These are phyloP conservation scores for Zootermopsis nevadensis DNA, from an alignment of 2,888 invertebrate genomes.

Conservation along the genomic window DNA sequence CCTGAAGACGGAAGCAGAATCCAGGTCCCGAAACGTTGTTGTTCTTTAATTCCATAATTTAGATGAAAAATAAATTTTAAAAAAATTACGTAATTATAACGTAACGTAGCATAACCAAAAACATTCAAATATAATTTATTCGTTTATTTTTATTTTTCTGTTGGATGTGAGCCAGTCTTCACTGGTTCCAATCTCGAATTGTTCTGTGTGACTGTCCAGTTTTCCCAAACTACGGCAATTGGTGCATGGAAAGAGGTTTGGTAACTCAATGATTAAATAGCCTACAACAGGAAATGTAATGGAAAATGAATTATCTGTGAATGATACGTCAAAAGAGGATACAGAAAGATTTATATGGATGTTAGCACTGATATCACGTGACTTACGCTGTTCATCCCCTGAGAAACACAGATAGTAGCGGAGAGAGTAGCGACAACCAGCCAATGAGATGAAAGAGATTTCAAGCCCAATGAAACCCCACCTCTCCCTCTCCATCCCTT, in stretches of 20 bases:
- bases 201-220: background rate
- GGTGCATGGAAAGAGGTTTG: background rate
- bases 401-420: background rate
- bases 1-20: too few relatives aligned
- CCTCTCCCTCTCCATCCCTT: conserved; percentile 42
- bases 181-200: background rate
- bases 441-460: conserved; percentile 33
- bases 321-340: background rate
- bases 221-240: background rate
- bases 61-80: too few relatives aligned
- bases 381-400: conserved; percentile 17
- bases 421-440: conserved; percentile 24
- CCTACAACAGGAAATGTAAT: background rate
- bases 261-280: background rate
- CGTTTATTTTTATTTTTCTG: too few relatives aligned
- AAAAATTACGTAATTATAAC: too few relatives aligned
- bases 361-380: background rate
- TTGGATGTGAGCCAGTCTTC: too few relatives aligned
- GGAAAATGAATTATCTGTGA: conserved; percentile 10
- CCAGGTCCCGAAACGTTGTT: too few relatives aligned
- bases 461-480: conserved; percentile 27
- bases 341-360: background rate
- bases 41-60: too few relatives aligned
- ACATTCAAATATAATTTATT: too few relatives aligned
- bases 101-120: too few relatives aligned